Evolutionary conservation across 2,113 vertebrate genomes (phyloP).

Genomic region (Herpetotheres cachinnans): DNA sequence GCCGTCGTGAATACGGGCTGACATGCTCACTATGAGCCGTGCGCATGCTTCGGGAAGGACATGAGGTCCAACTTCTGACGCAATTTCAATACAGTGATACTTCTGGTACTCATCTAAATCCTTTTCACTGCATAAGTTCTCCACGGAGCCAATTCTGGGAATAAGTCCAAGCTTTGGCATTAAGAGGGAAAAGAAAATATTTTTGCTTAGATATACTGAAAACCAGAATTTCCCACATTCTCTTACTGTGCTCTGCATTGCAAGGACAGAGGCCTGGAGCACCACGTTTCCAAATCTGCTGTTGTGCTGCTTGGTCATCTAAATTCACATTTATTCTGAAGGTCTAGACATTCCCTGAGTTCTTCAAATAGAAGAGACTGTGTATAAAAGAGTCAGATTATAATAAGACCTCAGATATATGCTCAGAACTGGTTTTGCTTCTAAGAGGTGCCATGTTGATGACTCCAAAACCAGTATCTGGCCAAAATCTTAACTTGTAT

Average conservation of each 20-base stretch:
- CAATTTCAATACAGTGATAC: conserved; percentile 78
- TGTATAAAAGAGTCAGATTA: not conserved
- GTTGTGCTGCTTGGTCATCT: not conserved
- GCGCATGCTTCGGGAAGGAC: conserved; percentile 70
- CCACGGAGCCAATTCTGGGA: conserved; percentile 75
- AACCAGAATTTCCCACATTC: conserved; percentile 11
- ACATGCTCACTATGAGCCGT: conserved; percentile 78
- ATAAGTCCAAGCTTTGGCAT: conserved; percentile 81
- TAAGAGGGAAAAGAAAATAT: conserved; percentile 48
- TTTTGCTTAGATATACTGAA: conserved; percentile 9
- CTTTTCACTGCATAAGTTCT: conserved; percentile 77
- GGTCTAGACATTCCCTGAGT: not conserved
- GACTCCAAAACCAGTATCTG: not conserved
- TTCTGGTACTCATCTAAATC: conserved; percentile 74
- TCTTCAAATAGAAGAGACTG: not conserved
- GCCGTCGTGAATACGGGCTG: conserved; percentile 80
- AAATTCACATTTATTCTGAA: conserved; percentile 9
- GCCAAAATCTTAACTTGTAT: not conserved
- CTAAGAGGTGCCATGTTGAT: not conserved
- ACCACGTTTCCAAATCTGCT: not conserved
- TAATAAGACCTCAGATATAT: not conserved
- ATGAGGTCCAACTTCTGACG: conserved; percentile 55
- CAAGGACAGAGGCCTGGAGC: not conserved
- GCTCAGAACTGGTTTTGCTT: not conserved
- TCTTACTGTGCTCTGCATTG: not conserved